phyloP scores from a whole-genome alignment of 2,797 vertebrate genomes.

The Eulemur rubriventer region DNA sequence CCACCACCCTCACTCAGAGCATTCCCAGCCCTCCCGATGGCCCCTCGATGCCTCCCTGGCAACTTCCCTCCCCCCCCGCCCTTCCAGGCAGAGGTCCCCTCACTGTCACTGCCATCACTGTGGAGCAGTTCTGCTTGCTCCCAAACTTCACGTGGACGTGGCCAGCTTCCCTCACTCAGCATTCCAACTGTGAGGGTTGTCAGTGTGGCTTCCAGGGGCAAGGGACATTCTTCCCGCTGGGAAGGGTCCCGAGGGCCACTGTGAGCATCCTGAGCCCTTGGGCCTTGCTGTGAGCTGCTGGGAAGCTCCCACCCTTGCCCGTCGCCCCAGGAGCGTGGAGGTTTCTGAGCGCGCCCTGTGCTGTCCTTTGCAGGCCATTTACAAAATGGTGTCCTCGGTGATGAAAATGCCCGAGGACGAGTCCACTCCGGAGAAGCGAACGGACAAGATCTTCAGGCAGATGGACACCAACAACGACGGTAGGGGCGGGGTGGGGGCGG shows the following conservation, averaged over 20 bases:
- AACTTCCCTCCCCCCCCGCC: rapidly evolving
- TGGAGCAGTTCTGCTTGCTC: rapidly evolving
- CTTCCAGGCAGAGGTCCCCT: not conserved
- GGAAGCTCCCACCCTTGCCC: not conserved
- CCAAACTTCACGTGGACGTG: not conserved
- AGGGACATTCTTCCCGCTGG: not conserved
- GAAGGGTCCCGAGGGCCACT: not conserved
- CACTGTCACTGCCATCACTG: rapidly evolving
- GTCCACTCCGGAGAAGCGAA: constrained; percentile 92
- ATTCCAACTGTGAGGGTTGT: rapidly evolving
- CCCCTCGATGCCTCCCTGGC: not conserved
- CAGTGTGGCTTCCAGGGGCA: rapidly evolving
- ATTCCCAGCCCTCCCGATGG: rapidly evolving
- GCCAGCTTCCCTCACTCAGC: not conserved
- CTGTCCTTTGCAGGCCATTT: constrained; percentile 71
- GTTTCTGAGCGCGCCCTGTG: not conserved
- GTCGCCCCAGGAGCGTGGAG: rapidly evolving
- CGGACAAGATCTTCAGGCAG: constrained; percentile 93
- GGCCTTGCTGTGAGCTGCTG: not conserved
- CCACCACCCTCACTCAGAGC: not conserved
- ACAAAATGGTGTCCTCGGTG: constrained; percentile 91
- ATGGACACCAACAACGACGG: constrained; percentile 93
- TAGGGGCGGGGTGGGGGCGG: constrained; percentile 59
- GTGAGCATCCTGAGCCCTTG: rapidly evolving
- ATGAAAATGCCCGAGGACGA: constrained; percentile 94